These are phyloP conservation scores for Ceratothoa steindachneri DNA, from an alignment of 2,888 invertebrate species.

Conservation along the genomic window DNA sequence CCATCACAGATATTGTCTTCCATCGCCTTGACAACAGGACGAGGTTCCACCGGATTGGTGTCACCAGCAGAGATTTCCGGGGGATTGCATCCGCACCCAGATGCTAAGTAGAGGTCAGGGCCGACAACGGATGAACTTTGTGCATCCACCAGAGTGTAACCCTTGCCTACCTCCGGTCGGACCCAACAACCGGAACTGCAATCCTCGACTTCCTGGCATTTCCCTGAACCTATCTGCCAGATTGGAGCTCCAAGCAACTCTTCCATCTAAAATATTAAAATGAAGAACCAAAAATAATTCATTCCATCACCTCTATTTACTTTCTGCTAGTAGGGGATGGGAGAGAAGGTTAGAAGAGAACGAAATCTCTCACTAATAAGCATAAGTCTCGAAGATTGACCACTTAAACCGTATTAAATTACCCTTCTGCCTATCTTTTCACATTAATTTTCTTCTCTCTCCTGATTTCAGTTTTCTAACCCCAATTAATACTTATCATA, in stretches of 20 bases:
- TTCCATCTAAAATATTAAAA: not conserved
- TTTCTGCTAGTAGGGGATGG: no score
- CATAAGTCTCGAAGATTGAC: no score
- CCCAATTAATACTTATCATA: no score
- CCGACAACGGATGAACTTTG: not conserved
- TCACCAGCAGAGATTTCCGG: not conserved
- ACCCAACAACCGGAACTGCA: slow-evolving; percentile 4
- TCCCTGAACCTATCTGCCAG: not conserved
- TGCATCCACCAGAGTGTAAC: not conserved
- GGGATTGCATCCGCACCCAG: not conserved
- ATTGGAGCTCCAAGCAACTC: not conserved
- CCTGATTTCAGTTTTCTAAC: no score
- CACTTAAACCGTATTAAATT: no score
- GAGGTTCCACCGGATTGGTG: not conserved
- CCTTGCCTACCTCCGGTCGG: not conserved
- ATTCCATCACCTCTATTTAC: no score
- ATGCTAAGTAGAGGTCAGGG: not conserved
- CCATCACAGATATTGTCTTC: not conserved
- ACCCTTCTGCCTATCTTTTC: no score
- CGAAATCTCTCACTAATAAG: no score
- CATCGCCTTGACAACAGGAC: not conserved
- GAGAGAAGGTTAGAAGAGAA: no score
- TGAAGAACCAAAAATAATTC: no score
- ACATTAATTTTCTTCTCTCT: no score
- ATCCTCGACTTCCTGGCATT: not conserved